phyloP scores from a whole-genome alignment of 2,113 vertebrate species.

The Crotophaga sulcirostris region DNA sequence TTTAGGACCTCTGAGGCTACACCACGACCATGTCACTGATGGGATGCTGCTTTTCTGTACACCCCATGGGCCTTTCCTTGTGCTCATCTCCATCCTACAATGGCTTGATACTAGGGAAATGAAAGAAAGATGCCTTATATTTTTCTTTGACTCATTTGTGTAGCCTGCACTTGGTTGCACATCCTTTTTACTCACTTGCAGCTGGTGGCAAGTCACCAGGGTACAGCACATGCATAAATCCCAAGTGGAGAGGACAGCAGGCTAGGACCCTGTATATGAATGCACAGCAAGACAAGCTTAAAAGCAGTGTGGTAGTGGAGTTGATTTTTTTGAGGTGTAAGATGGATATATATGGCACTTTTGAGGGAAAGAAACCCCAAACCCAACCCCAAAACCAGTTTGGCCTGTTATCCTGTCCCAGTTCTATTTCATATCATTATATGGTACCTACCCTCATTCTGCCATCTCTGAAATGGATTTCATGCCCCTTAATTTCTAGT shows the following conservation, averaged over 20 bases:
- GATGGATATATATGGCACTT: not conserved
- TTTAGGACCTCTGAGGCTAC: not conserved
- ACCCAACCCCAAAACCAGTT: not conserved
- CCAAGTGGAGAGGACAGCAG: not conserved
- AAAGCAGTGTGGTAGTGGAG: not conserved
- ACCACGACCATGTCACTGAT: not conserved
- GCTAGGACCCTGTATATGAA: not conserved
- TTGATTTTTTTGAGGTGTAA: not conserved
- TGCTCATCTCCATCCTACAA: not conserved
- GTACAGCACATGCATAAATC: not conserved
- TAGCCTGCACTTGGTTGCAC: not conserved
- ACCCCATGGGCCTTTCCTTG: not conserved
- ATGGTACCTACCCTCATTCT: not conserved
- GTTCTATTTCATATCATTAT: not conserved
- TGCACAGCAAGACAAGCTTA: not conserved
- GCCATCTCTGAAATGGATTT: not conserved
- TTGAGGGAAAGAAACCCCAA: not conserved
- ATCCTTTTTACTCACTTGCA: not conserved
- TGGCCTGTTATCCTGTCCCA: not conserved
- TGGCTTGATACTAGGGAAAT: not conserved
- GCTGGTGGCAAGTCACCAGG: not conserved
- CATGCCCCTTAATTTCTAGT: not conserved
- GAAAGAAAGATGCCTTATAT: not conserved
- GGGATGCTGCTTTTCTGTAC: not conserved
- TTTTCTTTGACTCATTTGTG: not conserved